These are phyloP conservation scores for Garrulus glandarius DNA, from an alignment of 2,797 vertebrate genomes.

Conservation along the genomic window DNA sequence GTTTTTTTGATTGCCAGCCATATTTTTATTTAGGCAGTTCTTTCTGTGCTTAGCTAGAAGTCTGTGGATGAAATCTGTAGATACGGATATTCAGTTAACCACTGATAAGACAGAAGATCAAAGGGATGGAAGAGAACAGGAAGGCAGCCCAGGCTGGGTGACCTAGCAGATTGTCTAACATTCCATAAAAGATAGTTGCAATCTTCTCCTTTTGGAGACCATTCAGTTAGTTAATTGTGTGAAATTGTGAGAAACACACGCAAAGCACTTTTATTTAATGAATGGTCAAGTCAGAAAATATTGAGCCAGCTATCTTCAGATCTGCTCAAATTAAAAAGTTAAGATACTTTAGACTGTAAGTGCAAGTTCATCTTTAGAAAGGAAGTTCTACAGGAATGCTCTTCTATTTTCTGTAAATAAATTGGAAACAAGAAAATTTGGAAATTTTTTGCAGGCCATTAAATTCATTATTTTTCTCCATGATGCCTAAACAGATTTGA, in stretches of 20 bases:
- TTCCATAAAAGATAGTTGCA: neutral
- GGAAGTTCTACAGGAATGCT: neutral
- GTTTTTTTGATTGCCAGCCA: accelerated
- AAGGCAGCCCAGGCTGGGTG: neutral
- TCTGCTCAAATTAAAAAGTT: neutral
- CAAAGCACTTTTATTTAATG: neutral
- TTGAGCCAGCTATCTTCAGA: neutral
- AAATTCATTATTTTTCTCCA: neutral
- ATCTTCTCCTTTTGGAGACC: neutral
- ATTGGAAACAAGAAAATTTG: neutral
- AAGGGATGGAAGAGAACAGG: neutral
- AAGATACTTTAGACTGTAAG: neutral
- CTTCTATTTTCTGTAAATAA: neutral
- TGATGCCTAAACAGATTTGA: neutral
- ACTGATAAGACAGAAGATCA: neutral
- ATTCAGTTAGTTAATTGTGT: neutral
- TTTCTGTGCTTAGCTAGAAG: neutral
- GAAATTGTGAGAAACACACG: neutral
- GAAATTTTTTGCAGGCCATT: neutral
- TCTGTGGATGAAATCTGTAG: neutral
- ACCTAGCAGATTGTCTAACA: neutral
- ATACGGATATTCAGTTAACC: neutral
- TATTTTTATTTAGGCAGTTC: neutral
- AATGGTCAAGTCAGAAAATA: neutral
- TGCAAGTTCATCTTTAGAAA: neutral